Base-by-base conservation (phyloP, 2,797 vertebrate species). In the Masticophis lateralis region DNA sequence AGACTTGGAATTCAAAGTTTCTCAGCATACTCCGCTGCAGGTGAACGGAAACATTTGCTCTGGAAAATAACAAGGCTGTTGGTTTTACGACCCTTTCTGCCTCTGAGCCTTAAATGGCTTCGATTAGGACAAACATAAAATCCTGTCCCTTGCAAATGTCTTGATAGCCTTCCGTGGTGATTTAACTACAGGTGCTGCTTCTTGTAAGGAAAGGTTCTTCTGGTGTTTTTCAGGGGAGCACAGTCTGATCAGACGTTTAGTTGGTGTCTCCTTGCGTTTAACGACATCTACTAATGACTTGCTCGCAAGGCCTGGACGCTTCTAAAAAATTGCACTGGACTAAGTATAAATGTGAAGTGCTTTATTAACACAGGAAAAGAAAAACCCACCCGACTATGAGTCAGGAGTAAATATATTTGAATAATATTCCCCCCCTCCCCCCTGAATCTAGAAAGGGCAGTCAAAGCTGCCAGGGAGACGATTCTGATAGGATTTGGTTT, bases 21-120 rank as follows among this genome's bases (percentile, higher is more conserved):
- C 56, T 94, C 93, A 89, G 90, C 95, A 96, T 95, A 63, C 47
- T 95, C 92, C 94, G 92, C 94, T 96, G 95, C 94, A 95, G 95
- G 95, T 97, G 96, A 97, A 96, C 94, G 87, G 96, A 97, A 98
- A 97, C 96, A 96, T 97, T 97, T 97, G 95, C 96, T 95, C 92
- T 96, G 96, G 95, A 96, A 96, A 97, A 96, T 94, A 94, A 63
- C 56, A 94, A 95, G 87, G n/a, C 96, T 97, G 87, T 97, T 97
- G 96, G 93, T 95, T 97, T 97, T 97, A 97, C 92, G 95, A 95
- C 91, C 89, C 79, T 37, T 87, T 12, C 83, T 53, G 92, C 57
- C 92, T 93, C 93, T 74, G 61, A 94, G 92, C 93, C 92, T 94
- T 96, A 96, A 96, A 95, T 88, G 59, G 55, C 66, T 95, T 94